phyloP scores from a whole-genome alignment of 2,113 vertebrate genomes.

The Oenanthe oenanthe region DNA sequence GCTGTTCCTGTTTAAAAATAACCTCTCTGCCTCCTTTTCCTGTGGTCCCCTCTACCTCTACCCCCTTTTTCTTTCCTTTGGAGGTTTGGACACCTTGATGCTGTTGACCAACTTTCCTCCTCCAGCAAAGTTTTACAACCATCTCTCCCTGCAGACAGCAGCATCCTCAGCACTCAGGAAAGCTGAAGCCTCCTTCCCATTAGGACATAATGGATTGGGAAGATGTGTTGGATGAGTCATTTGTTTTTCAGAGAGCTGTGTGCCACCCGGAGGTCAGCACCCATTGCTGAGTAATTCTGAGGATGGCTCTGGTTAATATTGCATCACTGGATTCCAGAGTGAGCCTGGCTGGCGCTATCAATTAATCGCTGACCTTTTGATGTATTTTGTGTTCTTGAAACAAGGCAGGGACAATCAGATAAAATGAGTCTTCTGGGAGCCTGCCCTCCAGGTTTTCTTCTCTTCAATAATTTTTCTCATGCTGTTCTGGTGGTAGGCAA shows the following conservation, averaged over 20 bases:
- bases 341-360: neutral
- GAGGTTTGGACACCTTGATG: neutral
- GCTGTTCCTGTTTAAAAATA: neutral
- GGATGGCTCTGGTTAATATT: neutral
- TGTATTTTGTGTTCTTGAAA: constrained; percentile 45
- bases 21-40: neutral
- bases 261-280: neutral
- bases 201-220: neutral
- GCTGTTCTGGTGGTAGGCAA: neutral
- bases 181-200: neutral
- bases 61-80: fast-evolving
- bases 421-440: constrained; percentile 23
- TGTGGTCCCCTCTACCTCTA: neutral
- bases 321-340: neutral
- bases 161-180: neutral
- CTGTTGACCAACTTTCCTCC: neutral
- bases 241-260: constrained; percentile 36
- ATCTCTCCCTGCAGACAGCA: neutral
- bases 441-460: constrained; percentile 5
- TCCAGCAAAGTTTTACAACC: neutral
- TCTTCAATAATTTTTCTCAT: neutral
- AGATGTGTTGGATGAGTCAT: constrained; percentile 2
- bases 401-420: constrained; percentile 21
- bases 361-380: constrained; percentile 45
- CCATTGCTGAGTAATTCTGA: constrained; percentile 15